phyloP scores from a whole-genome alignment of 2,888 invertebrate species.

The Oligia latruncula region DNA sequence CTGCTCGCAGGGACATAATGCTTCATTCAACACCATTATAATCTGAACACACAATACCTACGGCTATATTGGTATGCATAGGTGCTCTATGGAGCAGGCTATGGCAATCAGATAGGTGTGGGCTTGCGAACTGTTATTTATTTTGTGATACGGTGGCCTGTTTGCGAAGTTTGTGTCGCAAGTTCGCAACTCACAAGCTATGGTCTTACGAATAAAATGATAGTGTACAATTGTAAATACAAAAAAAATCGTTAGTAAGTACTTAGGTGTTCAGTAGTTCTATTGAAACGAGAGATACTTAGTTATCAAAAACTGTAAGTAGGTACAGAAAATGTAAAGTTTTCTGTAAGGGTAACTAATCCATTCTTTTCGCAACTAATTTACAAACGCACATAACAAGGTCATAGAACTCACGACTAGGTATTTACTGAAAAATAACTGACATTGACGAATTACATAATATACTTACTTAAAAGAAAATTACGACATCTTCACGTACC shows the following conservation, averaged over 20 bases:
- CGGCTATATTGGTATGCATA: conserved; percentile 2
- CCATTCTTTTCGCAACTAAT: background rate
- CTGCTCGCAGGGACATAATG: conserved; percentile 56
- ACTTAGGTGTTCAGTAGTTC: background rate
- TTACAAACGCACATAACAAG: conserved; percentile 27
- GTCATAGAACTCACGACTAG: conserved; percentile 28
- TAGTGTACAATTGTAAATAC: background rate
- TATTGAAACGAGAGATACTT: background rate
- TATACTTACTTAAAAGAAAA: conserved; percentile 4
- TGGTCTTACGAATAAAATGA: background rate
- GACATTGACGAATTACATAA: conserved; percentile 21
- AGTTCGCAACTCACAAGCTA: background rate
- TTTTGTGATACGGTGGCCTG: conserved; percentile 43
- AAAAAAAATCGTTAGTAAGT: background rate
- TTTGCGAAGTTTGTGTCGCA: conserved; percentile 20
- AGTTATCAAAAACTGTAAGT: background rate
- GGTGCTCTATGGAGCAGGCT: conserved; percentile 22
- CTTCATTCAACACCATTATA: conserved; percentile 55
- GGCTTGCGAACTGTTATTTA: conserved; percentile 55
- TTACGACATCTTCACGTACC: conserved; percentile 25
- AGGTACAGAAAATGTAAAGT: background rate
- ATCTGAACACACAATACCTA: conserved; percentile 24
- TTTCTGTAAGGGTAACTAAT: background rate
- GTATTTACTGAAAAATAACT: conserved; percentile 23
- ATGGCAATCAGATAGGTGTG: conserved; percentile 51